Evolutionary conservation across 2,797 vertebrate species (phyloP).

Genomic region (Chrosomus eos): DNA sequence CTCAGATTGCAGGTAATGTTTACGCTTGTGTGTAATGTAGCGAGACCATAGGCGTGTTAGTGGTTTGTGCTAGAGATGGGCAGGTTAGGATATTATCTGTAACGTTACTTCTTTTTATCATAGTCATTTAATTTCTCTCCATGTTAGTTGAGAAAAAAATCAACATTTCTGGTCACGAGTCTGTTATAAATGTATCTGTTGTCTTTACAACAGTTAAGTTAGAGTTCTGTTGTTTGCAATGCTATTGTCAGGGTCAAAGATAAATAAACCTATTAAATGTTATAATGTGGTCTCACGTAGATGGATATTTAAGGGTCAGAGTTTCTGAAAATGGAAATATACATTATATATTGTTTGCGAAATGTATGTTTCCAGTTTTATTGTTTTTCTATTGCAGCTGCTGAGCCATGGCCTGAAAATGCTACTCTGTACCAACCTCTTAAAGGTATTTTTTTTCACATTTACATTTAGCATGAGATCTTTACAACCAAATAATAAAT

Average conservation of each 20-base stretch:
- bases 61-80: background rate
- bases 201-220: background rate
- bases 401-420: slow-evolving; percentile 94
- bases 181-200: background rate
- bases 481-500: background rate
- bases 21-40: background rate
- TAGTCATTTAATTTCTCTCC: background rate
- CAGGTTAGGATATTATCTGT: background rate
- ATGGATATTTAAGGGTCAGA: background rate
- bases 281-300: too few species aligned
- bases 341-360: too few species aligned
- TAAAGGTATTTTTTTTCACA: slow-evolving; percentile 78
- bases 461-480: background rate
- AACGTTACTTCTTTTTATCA: background rate
- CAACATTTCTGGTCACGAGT: background rate
- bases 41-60: background rate
- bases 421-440: slow-evolving; percentile 92
- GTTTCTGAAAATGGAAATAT: background rate
- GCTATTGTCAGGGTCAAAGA: slow-evolving; percentile 19
- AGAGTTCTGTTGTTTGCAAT: background rate
- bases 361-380: background rate
- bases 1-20: slow-evolving; percentile 88
- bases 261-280: background rate
- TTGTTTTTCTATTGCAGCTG: slow-evolving; percentile 66
- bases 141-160: background rate